Percentiles rank a stretch among this genome's conserved stretches.
Conservation (phyloP, 1,140 invertebrate genomes). For the Drosophila littoralis region DNA sequence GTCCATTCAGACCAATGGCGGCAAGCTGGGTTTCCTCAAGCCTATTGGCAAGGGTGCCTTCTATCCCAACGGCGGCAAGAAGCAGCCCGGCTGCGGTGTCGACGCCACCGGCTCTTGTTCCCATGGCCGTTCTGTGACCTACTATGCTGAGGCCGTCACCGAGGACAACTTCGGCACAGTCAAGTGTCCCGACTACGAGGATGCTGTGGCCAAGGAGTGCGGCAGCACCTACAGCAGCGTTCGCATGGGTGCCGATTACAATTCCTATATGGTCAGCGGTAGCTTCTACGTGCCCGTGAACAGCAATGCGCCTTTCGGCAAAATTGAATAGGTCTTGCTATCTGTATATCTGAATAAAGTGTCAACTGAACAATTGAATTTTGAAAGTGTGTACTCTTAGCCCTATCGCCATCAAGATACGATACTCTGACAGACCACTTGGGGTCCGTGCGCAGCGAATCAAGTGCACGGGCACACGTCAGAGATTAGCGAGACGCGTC, state of each 20-base stretch:
- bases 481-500: slow-evolving; percentile 18
- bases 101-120: slow-evolving; percentile 75
- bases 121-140: slow-evolving; percentile 60
- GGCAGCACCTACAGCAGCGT: slow-evolving; percentile 51
- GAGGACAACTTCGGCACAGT: slow-evolving; percentile 43
- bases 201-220: slow-evolving; percentile 41
- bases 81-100: slow-evolving; percentile 86
- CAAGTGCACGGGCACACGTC: slow-evolving; percentile 27
- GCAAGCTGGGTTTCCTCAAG: slow-evolving; percentile 85
- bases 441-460: slow-evolving; percentile 6
- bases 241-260: slow-evolving; percentile 43
- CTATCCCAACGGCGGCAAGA: slow-evolving; percentile 85
- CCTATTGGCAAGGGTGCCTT: slow-evolving; percentile 86
- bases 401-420: slow-evolving; percentile 17
- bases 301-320: slow-evolving; percentile 26
- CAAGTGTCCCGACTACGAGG: slow-evolving; percentile 39
- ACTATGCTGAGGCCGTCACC: slow-evolving; percentile 63
- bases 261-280: slow-evolving; percentile 29
- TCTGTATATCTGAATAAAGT: slow-evolving; percentile 19
- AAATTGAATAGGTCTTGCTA: slow-evolving; percentile 18
- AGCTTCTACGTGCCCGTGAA: slow-evolving; percentile 47
- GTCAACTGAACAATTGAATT: not conserved
- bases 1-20: slow-evolving; percentile 90
- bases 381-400: slow-evolving; percentile 3
- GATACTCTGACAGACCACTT: slow-evolving; percentile 3